Percentiles rank a stretch among this genome's conserved stretches.
phyloP scores from a whole-genome alignment of 1,140 invertebrate species.

The Heterodera schachtii region DNA sequence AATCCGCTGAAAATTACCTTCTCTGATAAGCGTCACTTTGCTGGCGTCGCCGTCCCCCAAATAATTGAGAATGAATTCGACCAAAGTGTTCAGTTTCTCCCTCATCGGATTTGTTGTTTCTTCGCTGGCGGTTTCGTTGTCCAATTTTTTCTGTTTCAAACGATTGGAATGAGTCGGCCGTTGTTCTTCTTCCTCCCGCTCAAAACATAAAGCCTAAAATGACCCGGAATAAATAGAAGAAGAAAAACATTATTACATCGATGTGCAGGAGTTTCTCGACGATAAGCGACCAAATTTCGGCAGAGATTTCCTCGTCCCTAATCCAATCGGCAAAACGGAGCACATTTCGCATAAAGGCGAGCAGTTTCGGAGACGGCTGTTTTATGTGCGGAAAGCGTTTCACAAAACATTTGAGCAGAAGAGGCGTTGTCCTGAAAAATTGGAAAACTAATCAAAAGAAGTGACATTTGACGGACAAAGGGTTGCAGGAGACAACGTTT shows the following conservation, averaged over 20 bases:
- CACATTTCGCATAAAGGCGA: slow-evolving; percentile 36
- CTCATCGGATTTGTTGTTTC: slow-evolving; percentile 22
- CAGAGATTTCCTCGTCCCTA: slow-evolving; percentile 11
- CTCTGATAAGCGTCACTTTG: background rate
- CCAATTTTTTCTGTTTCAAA: background rate
- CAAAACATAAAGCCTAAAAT: background rate
- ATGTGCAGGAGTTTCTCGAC: slow-evolving; percentile 35
- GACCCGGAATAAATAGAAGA: background rate
- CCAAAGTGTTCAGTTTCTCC: slow-evolving; percentile 25
- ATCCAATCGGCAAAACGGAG: slow-evolving; percentile 19
- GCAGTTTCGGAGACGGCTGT: slow-evolving; percentile 34
- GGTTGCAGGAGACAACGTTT: slow-evolving; percentile 17
- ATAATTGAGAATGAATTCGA: slow-evolving; percentile 29
- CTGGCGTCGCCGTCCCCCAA: background rate
- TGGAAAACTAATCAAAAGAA: background rate
- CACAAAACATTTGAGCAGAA: slow-evolving; percentile 33
- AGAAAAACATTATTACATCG: slow-evolving; percentile 29
- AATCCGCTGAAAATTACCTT: background rate
- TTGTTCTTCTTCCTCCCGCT: slow-evolving; percentile 18
- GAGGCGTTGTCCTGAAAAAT: slow-evolving; percentile 22
- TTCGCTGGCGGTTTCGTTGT: background rate
- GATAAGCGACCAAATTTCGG: slow-evolving; percentile 37
- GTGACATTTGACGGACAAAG: slow-evolving; percentile 10
- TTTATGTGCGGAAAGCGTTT: slow-evolving; percentile 30
- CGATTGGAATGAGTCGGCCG: background rate